A percentile compares a stretch with the other conserved stretches of the same genome.
These are phyloP conservation scores for Chamaetylas fuelleborni DNA, from an alignment of 2,113 vertebrate genomes.

Conservation along the genomic window DNA sequence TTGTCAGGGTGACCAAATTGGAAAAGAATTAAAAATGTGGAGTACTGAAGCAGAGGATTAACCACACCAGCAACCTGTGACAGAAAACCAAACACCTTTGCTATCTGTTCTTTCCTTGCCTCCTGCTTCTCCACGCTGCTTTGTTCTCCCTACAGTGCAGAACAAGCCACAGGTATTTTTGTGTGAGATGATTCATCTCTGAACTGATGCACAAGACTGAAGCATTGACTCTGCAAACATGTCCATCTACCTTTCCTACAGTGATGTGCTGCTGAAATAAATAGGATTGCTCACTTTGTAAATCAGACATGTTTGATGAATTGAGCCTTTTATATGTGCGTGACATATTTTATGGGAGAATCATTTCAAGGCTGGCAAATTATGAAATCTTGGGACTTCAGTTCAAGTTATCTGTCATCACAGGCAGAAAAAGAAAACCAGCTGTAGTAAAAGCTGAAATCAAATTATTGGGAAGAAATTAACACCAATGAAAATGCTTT, in stretches of 20 bases:
- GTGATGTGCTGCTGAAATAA: neutral
- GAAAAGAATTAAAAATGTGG: constrained; percentile 7
- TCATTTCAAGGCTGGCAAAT: neutral
- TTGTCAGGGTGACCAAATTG: neutral
- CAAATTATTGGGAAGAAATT: constrained; percentile 68
- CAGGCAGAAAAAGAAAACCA: neutral
- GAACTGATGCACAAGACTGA: neutral
- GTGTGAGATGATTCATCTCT: neutral
- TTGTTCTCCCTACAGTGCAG: neutral
- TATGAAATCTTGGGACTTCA: neutral
- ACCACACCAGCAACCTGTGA: neutral
- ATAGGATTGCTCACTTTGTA: neutral
- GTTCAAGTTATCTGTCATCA: neutral
- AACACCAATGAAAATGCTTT: constrained; percentile 55
- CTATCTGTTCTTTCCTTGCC: neutral
- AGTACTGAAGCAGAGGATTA: neutral
- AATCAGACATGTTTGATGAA: neutral
- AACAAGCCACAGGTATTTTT: neutral
- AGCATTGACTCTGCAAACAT: neutral
- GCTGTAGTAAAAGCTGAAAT: constrained; percentile 42
- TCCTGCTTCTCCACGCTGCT: neutral
- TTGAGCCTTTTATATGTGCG: neutral
- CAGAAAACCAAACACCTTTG: neutral
- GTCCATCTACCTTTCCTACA: neutral
- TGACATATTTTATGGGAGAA: neutral